A percentile compares a stretch with the other conserved stretches of the same genome.
phyloP scores from a whole-genome alignment of 1,140 invertebrate genomes.

The Brachionus sp. region DNA sequence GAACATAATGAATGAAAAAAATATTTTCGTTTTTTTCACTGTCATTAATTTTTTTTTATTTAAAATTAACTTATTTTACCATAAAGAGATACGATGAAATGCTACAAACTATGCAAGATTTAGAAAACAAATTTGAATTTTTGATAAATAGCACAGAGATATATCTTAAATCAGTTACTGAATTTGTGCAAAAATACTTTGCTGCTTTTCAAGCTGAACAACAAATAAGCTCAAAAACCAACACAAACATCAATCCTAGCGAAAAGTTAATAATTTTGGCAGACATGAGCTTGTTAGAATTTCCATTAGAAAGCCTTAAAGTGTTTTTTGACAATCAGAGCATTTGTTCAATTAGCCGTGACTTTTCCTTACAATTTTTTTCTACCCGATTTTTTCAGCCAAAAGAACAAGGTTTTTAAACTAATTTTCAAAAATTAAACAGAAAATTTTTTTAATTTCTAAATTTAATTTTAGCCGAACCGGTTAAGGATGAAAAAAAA shows the following conservation, averaged over 20 bases:
- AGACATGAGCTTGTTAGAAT: slow-evolving; percentile 54
- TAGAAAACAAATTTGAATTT: slow-evolving; percentile 38
- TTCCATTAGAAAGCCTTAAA: slow-evolving; percentile 55
- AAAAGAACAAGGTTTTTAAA: background rate
- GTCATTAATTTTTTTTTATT: no score
- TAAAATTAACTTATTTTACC: background rate
- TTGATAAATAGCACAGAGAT: slow-evolving; percentile 26
- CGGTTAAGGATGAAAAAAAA: slow-evolving; percentile 9
- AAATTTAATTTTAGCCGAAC: background rate
- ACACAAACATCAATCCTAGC: background rate
- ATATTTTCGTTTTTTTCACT: no score
- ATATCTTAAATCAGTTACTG: background rate
- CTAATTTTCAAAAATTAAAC: background rate
- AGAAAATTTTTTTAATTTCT: background rate
- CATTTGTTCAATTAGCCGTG: slow-evolving; percentile 52
- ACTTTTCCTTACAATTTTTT: slow-evolving; percentile 56
- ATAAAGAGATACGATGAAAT: slow-evolving; percentile 15
- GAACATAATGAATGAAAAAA: no score
- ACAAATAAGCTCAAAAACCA: background rate
- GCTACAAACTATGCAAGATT: background rate
- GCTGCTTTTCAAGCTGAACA: background rate
- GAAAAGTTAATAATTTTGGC: slow-evolving; percentile 52
- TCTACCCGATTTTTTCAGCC: background rate
- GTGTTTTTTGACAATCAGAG: slow-evolving; percentile 50
- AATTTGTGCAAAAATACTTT: slow-evolving; percentile 34